phyloP scores from a whole-genome alignment of 92 coral and sea anemone species.

The Diadumene lineata region DNA sequence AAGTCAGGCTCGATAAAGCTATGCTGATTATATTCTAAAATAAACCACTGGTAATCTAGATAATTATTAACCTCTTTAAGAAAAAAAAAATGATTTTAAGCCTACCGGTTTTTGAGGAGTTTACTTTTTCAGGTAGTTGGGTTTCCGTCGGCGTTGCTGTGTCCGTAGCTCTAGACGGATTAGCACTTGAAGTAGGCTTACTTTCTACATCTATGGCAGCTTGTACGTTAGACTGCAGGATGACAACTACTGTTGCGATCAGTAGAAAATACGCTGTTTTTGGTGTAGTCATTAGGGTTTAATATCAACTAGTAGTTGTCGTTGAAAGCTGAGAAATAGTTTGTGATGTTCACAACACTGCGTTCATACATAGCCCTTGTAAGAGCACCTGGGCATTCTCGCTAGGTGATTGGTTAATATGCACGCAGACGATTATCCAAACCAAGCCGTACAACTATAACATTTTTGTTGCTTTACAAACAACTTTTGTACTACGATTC shows the following conservation, averaged over 20 bases:
- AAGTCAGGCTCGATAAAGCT: neutral
- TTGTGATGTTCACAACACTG: conserved; percentile 6
- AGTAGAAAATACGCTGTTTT: neutral
- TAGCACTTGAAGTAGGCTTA: neutral
- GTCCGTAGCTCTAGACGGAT: neutral
- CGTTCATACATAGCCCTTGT: conserved; percentile 22
- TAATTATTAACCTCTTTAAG: neutral
- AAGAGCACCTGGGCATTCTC: conserved; percentile 32
- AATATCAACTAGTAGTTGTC: neutral
- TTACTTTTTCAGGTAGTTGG: neutral
- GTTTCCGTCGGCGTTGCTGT: neutral
- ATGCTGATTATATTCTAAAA: neutral
- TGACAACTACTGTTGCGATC: neutral
- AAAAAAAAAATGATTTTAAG: neutral
- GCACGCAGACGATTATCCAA: conserved; percentile 19
- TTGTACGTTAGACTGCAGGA: neutral
- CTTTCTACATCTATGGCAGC: neutral
- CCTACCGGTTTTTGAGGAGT: conserved; percentile 1
- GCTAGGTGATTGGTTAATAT: conserved; percentile 21
- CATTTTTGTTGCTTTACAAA: neutral
- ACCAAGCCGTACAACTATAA: conserved; percentile 25
- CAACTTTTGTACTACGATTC: neutral
- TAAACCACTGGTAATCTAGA: neutral
- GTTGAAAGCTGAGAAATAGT: neutral
- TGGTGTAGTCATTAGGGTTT: neutral